Conservation (phyloP, 2,797 vertebrate species). For the Chaunax sp. region DNA sequence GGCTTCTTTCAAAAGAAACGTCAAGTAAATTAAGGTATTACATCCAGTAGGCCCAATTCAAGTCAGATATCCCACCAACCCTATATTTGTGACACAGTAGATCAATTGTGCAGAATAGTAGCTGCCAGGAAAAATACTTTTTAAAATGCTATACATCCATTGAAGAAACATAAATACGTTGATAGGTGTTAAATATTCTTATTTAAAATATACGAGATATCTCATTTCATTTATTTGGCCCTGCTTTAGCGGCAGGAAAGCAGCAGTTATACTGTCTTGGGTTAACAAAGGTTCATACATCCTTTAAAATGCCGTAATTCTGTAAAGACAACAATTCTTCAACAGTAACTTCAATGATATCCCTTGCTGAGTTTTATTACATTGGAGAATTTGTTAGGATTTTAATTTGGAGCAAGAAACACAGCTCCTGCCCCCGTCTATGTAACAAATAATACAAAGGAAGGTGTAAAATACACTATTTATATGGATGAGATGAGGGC, state of each 20-base stretch:
- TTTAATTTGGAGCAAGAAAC: constrained; percentile 42
- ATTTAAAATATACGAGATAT: constrained; percentile 72
- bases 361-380: constrained; percentile 29
- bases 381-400: constrained; percentile 36
- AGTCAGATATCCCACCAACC: constrained; percentile 67
- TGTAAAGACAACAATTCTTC: constrained; percentile 61
- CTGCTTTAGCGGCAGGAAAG: constrained; percentile 57
- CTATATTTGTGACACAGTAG: constrained; percentile 70
- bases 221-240: constrained; percentile 57
- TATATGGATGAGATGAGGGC: constrained; percentile 33
- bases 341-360: constrained; percentile 42
- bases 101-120: constrained; percentile 79
- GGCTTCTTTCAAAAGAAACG: constrained; percentile 81
- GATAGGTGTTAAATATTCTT: constrained; percentile 54
- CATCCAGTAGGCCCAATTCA: constrained; percentile 79
- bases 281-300: constrained; percentile 53
- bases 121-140: constrained; percentile 79
- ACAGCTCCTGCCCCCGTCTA: constrained; percentile 20
- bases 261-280: constrained; percentile 29
- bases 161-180: constrained; percentile 73
- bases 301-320: constrained; percentile 42
- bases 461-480: constrained; percentile 37
- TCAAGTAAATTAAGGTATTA: constrained; percentile 79
- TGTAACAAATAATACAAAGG: constrained; percentile 42
- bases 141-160: constrained; percentile 70